Base-by-base conservation (phyloP, 2,888 invertebrate species). In the Drosophila melanosoma region DNA sequence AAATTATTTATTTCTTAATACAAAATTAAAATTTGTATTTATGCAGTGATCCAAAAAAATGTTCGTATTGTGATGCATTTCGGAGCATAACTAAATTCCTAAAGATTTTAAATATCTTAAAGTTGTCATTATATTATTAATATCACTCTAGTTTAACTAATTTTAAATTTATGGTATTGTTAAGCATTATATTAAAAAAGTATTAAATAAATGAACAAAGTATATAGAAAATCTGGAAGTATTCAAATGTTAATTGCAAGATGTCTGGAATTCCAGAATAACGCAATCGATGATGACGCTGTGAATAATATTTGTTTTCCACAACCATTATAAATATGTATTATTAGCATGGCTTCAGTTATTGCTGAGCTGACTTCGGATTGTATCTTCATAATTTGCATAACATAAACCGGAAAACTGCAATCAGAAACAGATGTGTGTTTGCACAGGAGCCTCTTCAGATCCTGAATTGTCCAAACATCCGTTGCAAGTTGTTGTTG, bases 381-480 rank as follows among this genome's bases (percentile, higher is more conserved):
- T 49, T 29, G 17, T 49, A 26, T 26, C 49, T 49, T 6, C 17
- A 29, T 49, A 17, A 49, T 49, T 49, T 49, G 49, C 49, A 49
- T 49, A 17, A 26, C 49, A 11, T 3, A 29, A 1, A 62, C 51
- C 59, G 72, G 63, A 69, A 65, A 65, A 72, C 45, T 62, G 51
- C 62, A 76, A 72, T 76, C 56, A 29, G 56, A 65, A 62, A 60
- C 64, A 76, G 42, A 69, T 69, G 65, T 32, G 23, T 38, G 48
- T 51, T 53, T 58, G 60, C 23, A 29, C 38, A 54, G 62, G 48
- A 63, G 49, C 49, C 48, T 45, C 52, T 48, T 3, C 6, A 48
- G 58, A 51, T 77, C 69, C 63, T 76, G 73, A 73, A 77, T 66
- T 77, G 77, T 51, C 64, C 59, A 58, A 45, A 78, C 67, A 78